phyloP scores from a whole-genome alignment of 2,113 vertebrate genomes.

The Xiphias gladius region DNA sequence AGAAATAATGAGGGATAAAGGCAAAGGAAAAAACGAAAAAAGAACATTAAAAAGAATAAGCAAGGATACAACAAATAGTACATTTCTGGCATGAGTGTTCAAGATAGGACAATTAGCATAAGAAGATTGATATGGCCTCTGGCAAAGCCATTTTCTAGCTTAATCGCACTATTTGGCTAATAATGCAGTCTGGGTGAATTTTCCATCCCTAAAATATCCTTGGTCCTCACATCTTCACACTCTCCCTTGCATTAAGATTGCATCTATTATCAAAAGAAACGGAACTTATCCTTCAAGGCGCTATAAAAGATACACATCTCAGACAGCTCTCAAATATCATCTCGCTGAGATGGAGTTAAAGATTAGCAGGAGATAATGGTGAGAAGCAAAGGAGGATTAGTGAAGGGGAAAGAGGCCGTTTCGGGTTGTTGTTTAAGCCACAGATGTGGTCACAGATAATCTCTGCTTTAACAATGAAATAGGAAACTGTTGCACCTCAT shows the following conservation, averaged over 20 bases:
- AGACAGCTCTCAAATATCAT: slow-evolving; percentile 43
- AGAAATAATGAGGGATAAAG: neutral
- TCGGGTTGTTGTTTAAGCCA: slow-evolving; percentile 32
- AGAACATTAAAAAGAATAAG: neutral
- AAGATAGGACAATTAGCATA: slow-evolving; percentile 38
- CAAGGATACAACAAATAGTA: slow-evolving; percentile 6
- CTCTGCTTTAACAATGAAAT: slow-evolving; percentile 4
- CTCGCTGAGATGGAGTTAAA: slow-evolving; percentile 35
- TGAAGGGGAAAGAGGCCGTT: slow-evolving; percentile 1
- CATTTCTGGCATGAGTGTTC: slow-evolving; percentile 27
- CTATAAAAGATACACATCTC: slow-evolving; percentile 41
- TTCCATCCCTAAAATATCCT: slow-evolving; percentile 16
- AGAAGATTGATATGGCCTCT: slow-evolving; percentile 41
- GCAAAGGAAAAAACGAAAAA: neutral
- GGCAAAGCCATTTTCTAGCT: slow-evolving; percentile 36
- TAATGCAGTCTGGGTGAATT: slow-evolving; percentile 29
- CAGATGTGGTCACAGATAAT: slow-evolving; percentile 30
- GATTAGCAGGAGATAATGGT: slow-evolving; percentile 40
- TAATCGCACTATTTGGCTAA: slow-evolving; percentile 55
- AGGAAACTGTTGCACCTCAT: slow-evolving; percentile 20
- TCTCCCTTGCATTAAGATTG: slow-evolving; percentile 48
- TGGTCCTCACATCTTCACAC: slow-evolving; percentile 36
- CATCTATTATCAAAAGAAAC: slow-evolving; percentile 56
- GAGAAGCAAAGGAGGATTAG: slow-evolving; percentile 25
- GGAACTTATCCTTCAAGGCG: slow-evolving; percentile 40